phyloP scores from a whole-genome alignment of 2,888 invertebrate genomes.

The Cabera pusaria region DNA sequence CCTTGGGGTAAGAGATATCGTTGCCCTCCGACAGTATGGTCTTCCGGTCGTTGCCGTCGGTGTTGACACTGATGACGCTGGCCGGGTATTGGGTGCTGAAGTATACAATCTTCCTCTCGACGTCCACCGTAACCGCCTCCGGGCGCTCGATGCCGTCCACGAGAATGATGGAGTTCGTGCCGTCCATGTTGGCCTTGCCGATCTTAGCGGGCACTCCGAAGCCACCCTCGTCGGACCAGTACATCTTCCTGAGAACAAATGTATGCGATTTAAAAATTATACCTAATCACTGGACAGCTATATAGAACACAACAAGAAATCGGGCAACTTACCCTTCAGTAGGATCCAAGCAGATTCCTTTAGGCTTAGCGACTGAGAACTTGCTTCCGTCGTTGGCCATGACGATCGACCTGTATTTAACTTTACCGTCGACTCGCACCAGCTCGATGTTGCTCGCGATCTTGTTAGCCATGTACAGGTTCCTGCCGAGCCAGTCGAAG shows the following conservation, averaged over 20 bases:
- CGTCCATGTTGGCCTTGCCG: conserved; percentile 96
- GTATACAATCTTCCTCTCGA: conserved; percentile 92
- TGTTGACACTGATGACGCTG: conserved; percentile 87
- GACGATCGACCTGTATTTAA: conserved; percentile 92
- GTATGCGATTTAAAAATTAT: not conserved
- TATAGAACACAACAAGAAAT: too few relatives aligned
- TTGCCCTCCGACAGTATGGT: conserved; percentile 87
- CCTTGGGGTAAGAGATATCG: conserved; percentile 90
- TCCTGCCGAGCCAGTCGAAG: conserved; percentile 98
- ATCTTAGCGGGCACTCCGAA: conserved; percentile 94
- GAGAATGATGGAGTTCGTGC: conserved; percentile 89
- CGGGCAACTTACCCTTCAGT: conserved; percentile 91
- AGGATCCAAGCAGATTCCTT: conserved; percentile 94
- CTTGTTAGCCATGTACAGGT: conserved; percentile 95
- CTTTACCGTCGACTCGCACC: conserved; percentile 92
- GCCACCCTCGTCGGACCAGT: conserved; percentile 98
- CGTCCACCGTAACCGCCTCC: conserved; percentile 93
- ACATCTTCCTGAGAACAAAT: conserved; percentile 86
- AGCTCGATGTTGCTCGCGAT: conserved; percentile 96
- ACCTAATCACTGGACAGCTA: too few relatives aligned
- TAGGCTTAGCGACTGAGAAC: conserved; percentile 94
- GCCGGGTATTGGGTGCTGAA: conserved; percentile 92
- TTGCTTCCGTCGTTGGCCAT: conserved; percentile 94
- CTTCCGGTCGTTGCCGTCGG: conserved; percentile 87
- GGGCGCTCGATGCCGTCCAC: conserved; percentile 88